phyloP scores from a whole-genome alignment of 2,888 invertebrate species.

The Rhorus exstirpatorius region DNA sequence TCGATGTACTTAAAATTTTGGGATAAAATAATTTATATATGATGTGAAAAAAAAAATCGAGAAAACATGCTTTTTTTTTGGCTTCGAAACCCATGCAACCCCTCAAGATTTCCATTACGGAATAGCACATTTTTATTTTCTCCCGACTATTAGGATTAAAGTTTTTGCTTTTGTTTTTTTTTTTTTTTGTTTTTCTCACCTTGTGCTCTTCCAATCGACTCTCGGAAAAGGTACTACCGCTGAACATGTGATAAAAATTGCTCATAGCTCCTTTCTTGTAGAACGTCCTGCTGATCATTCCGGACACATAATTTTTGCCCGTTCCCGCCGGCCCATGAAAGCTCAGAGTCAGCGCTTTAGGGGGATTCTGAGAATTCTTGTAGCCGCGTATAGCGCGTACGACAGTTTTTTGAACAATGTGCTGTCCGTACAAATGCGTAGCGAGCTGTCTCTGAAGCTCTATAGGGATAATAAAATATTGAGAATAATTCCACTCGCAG shows the following conservation, averaged over 20 bases:
- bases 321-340: conserved; percentile 98
- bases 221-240: conserved; percentile 93
- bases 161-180: too few relatives aligned
- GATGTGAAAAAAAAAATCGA: too few relatives aligned
- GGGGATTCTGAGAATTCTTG: conserved; percentile 86
- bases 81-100: too few relatives aligned
- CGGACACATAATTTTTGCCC: conserved; percentile 96
- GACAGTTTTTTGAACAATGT: conserved; percentile 91
- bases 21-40: too few relatives aligned
- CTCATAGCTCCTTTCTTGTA: conserved; percentile 91
- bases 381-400: conserved; percentile 90
- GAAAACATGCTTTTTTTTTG: too few relatives aligned
- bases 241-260: conserved; percentile 92
- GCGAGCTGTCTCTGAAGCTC: conserved; percentile 52
- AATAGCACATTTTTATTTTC: too few relatives aligned
- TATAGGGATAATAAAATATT: conserved; percentile 8
- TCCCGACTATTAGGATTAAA: too few relatives aligned
- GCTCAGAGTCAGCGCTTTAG: conserved; percentile 95
- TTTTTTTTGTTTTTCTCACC: conserved; percentile 80
- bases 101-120: too few relatives aligned
- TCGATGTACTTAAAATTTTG: too few relatives aligned
- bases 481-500: neutral
- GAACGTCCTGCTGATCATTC: conserved; percentile 91
- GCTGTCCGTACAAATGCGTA: conserved; percentile 91
- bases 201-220: conserved; percentile 87